Conservation (phyloP, 2,797 vertebrate genomes). For the Anguilla obscura region DNA sequence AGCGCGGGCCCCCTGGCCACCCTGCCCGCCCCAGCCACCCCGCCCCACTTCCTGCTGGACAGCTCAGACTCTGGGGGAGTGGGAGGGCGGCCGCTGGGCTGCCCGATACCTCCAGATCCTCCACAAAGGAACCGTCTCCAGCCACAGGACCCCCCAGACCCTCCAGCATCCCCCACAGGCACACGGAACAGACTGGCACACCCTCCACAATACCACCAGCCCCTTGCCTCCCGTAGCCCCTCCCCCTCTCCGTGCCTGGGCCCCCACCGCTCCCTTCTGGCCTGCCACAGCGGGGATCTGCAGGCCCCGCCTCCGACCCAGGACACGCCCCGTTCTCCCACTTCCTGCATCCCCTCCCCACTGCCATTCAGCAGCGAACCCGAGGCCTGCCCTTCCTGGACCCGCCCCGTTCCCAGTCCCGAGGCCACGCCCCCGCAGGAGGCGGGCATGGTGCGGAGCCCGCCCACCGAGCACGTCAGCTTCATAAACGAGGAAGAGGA, state of each 20-base stretch:
- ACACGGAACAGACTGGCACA: neutral
- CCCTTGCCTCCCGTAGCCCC: neutral
- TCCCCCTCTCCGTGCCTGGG: neutral
- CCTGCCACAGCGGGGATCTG: neutral
- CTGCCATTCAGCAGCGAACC: neutral
- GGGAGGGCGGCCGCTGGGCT: neutral
- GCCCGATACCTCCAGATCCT: neutral
- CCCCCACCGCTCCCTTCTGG: neutral
- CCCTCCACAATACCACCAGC: neutral
- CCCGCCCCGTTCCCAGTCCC: neutral
- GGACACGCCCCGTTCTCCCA: neutral
- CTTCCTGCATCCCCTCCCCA: neutral
- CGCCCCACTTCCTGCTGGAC: neutral
- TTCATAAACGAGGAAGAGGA: slow-evolving; percentile 5
- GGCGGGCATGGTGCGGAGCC: neutral
- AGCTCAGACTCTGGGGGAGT: neutral
- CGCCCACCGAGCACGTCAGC: neutral
- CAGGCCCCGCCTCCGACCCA: neutral
- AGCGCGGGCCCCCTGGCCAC: neutral
- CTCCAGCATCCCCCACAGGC: neutral
- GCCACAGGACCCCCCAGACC: neutral
- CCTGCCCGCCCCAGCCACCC: neutral
- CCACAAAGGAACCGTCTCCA: neutral
- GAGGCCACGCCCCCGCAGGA: neutral
- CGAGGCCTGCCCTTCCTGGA: neutral